A percentile compares a stretch with the other conserved stretches of the same genome.
Evolutionary conservation across 2,888 invertebrate species (phyloP).

Genomic region (Crocallis elinguaria): DNA sequence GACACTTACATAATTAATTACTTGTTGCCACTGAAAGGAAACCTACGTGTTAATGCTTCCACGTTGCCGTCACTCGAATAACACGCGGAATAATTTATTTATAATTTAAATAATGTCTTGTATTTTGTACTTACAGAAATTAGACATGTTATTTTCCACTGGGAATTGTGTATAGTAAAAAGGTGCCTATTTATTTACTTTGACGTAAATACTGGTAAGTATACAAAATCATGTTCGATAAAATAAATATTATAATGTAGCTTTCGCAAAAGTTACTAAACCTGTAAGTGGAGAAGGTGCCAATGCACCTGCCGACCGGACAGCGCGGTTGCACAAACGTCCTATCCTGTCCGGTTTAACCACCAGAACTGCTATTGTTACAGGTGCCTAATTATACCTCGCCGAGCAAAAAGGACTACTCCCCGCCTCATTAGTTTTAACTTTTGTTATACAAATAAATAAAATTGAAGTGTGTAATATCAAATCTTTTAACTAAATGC

Average conservation of each 20-base stretch:
- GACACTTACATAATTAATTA: conserved; percentile 72
- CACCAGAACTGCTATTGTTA: conserved; percentile 20
- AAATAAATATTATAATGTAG: conserved; percentile 7
- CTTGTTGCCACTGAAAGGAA: conserved; percentile 18
- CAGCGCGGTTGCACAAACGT: conserved; percentile 37
- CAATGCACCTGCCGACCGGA: conserved; percentile 59
- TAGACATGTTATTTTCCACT: too few species aligned
- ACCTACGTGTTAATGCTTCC: conserved; percentile 19
- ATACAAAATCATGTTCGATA: background rate
- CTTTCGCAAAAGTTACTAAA: conserved; percentile 13
- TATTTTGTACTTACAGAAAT: background rate
- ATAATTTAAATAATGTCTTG: conserved; percentile 18
- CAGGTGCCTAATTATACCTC: conserved; percentile 1
- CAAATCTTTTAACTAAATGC: too few species aligned
- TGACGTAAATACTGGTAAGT: background rate
- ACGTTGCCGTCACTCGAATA: conserved; percentile 22
- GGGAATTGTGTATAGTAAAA: too few species aligned
- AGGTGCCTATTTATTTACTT: too few species aligned
- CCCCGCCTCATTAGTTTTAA: background rate
- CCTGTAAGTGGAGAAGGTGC: conserved; percentile 29
- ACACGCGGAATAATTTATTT: conserved; percentile 23
- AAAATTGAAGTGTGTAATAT: too few species aligned
- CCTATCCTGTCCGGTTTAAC: conserved; percentile 29
- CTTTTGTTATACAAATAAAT: too few species aligned
- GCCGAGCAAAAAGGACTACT: background rate